These are phyloP conservation scores for Poecilia velifera DNA, from an alignment of 2,797 vertebrate species.

Conservation along the genomic window DNA sequence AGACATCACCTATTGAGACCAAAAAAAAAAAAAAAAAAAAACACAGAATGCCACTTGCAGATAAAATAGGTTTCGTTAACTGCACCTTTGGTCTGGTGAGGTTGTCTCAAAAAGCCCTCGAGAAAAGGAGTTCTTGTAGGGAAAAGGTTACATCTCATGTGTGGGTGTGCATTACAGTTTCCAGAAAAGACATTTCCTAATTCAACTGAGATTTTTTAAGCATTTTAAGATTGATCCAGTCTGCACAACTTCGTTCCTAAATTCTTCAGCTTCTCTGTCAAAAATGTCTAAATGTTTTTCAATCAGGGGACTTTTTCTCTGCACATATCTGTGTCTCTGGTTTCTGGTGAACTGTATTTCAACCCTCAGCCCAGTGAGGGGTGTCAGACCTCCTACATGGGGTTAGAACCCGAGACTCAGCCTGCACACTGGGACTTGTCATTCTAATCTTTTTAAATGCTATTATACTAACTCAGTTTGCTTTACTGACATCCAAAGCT, in stretches of 20 bases:
- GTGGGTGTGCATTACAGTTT: not conserved
- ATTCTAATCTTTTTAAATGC: slow-evolving; percentile 73
- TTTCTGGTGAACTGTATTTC: slow-evolving; percentile 66
- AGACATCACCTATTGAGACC: not conserved
- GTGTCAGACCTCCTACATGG: slow-evolving; percentile 44
- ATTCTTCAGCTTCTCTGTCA: slow-evolving; percentile 13
- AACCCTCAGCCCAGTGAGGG: slow-evolving; percentile 34
- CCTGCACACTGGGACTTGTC: slow-evolving; percentile 65
- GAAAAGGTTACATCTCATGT: not conserved
- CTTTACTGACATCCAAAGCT: slow-evolving; percentile 51
- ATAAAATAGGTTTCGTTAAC: not conserved
- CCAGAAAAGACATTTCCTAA: not conserved
- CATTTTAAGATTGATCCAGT: not conserved
- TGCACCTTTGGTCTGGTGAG: not conserved
- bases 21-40: not conserved
- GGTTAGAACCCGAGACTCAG: slow-evolving; percentile 39
- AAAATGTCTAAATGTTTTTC: not conserved
- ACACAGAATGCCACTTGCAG: not conserved
- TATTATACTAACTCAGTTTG: slow-evolving; percentile 67
- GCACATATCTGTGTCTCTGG: slow-evolving; percentile 27
- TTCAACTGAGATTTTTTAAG: not conserved
- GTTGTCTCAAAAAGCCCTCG: not conserved
- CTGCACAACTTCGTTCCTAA: not conserved
- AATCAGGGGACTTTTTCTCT: slow-evolving; percentile 17
- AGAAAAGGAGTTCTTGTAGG: not conserved